Evolutionary conservation across 2,113 vertebrate genomes (phyloP), one percentile per base, ranked within the genome.

Genomic region (Stomatorhinus ivindoensis): DNA sequence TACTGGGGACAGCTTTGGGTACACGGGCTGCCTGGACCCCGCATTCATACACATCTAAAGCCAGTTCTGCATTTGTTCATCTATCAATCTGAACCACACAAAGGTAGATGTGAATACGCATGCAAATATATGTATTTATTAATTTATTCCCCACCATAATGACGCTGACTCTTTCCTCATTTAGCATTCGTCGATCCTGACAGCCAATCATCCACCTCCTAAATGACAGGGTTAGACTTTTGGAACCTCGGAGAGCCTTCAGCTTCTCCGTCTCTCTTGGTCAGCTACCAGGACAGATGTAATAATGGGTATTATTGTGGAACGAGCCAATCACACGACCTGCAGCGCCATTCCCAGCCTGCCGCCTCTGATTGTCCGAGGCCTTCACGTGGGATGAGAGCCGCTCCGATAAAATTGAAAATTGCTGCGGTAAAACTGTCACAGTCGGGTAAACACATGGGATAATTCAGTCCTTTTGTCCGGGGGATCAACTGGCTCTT

Each of bases 111-210:
- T 61, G 35, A 87, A 19, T 58, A 42, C 19, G 21, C 53, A 61
- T 61, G 53, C 87, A 87, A 87, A 61, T 61, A 65, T 61, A 87
- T 87, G 87, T 65, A 87, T 87, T 87, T 87, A 87, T 87, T 87
- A 87, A 87, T 87, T 61, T 61, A 87, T 58, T 87, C 53, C 13
- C 87, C 31, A n/a, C 53, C 55, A 42, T 87, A 61, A 87, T 87
- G 87, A 61, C 6, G 31, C 53, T 87, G 8, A n/a, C 55, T 46
- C 39, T 87, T 61, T 87, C 7, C 87, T 87, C 39, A 87, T 61
- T 87, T 55, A 87, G 27, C 58, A 87, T 87, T 65, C 87, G 46
- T 87, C 39, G 39, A 39, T 65, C 47, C 61, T 87, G 87, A 87
- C 87, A 87, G 55, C 53, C 11, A 55, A 61, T 87, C 87, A 87